Evolutionary conservation across 2,888 invertebrate species (phyloP), one percentile per base, ranked within the genome.

Genomic region (Neoitamus cyanurus): DNA sequence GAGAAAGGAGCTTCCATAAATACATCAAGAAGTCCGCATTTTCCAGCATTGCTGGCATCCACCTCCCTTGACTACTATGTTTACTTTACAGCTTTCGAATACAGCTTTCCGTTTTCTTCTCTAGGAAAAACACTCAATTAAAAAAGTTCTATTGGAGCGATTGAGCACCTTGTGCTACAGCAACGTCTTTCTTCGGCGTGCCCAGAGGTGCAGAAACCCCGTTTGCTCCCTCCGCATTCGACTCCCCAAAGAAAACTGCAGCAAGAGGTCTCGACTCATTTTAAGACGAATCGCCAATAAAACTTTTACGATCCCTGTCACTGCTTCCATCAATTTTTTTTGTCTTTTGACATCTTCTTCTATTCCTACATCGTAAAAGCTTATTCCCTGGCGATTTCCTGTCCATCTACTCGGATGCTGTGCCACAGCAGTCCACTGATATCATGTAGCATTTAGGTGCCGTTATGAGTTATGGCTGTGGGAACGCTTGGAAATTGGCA

Each of bases 401-500:
- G 58, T 7, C 48, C 58, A 58, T 58, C 58, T 58, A 20, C 48
- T 48, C 6, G 58, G 58, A 58, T 20, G 58, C 58, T 58, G 58
- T 7, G 34, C 4, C 34, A 7, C 6, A 15, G 2, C 11, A 7
- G 58, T 58, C 58, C 58, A 9, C 58, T 58, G 25, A 20, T 58
- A 20, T 20, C 25, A 58, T 25, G 37, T 72, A 72, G n/a, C 72
- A 20, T 72, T 72, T 34, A 28, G 31, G 75, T 46, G 75, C 75
- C 75, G 75, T 75, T 75, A 75, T 75, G 30, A 75, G 25, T 46
- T 28, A 75, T 42, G 13, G 11, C 37, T 75, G 28, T 75, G 46
- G 28, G 75, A 75, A 75, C 15, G n/a, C 28, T 25, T 42, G 11
- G 28, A 75, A 75, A 75, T 75, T 75, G 75, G 42, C 46, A 75